Percentiles rank a stretch among this genome's conserved stretches.
These are phyloP conservation scores for Iselma pallidipennis DNA, from an alignment of 2,888 invertebrate species.

Conservation along the genomic window DNA sequence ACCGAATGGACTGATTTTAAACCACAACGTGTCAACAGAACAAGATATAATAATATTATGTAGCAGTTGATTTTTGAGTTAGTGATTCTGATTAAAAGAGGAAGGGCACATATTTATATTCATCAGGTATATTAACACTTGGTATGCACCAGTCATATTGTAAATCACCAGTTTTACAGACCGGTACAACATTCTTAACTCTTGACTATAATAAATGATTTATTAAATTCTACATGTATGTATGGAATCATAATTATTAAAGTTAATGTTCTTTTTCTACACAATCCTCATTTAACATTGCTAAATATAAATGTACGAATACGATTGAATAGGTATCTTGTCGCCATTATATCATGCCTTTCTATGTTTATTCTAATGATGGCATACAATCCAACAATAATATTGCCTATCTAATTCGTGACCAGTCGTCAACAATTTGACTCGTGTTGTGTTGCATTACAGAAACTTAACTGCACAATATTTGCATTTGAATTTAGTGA, in stretches of 20 bases:
- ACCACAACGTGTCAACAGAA: not conserved
- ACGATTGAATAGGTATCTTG: not conserved
- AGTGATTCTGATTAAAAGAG: too few relatives aligned
- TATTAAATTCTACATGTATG: not conserved
- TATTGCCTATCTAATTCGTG: not conserved
- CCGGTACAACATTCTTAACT: not conserved
- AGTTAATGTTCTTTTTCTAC: not conserved
- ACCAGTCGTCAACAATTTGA: not conserved
- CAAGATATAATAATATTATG: not conserved
- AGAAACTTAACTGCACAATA: not conserved
- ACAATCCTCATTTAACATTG: too few relatives aligned
- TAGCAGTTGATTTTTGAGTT: not conserved
- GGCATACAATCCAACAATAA: not conserved
- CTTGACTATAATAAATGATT: not conserved
- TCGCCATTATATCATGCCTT: not conserved
- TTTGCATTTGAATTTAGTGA: not conserved
- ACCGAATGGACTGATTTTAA: not conserved
- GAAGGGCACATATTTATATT: too few relatives aligned
- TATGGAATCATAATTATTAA: not conserved
- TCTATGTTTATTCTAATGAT: not conserved
- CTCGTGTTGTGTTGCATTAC: not conserved
- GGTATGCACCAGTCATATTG: not conserved
- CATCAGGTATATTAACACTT: not conserved
- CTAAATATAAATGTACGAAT: not conserved
- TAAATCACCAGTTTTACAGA: not conserved